Base-by-base conservation (phyloP, 2,888 invertebrate genomes). In the Polydrusus cervinus region DNA sequence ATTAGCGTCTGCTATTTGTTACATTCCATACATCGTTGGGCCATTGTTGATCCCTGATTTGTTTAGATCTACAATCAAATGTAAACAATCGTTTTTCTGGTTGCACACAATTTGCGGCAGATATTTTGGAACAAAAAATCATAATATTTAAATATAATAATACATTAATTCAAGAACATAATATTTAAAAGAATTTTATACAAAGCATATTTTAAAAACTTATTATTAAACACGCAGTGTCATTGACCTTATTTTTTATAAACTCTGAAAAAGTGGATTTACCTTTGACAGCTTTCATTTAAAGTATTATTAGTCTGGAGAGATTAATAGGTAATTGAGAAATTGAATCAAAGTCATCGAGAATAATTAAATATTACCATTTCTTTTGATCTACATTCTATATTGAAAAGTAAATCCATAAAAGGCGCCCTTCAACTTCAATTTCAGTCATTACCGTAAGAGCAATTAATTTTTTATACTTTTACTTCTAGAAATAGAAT, bases 11-110 rank as follows among this genome's bases (percentile, higher is more conserved):
- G 45, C 62, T 62, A 25, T 47, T 62, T 47, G 45, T 62, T 62
- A 43, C 62, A 45, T 62, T 55, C 25, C 47, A 47, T 11, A n/a
- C 45, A 18, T 45, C 18, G n/a, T 62, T 43, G 10, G n/a, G n/a
- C n/a, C n/a, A n/a, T n/a, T n/a, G 25, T 34, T 34, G 8, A 20
- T 20, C 8, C n/a, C 14, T 18, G 45, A 62, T 62, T 20, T 62
- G 45, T 62, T 62, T 62, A 43, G 18, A 61, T 61, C 47, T 47
- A 47, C 8, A 61, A 61, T 38, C 38, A 3, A 60, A 60, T 30
- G 18, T 1, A n/a, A 34, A 55, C 55, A 55, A 55, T 55, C n/a
- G 55, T n/a, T 13, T n/a, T 30, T 25, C 25, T 10, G 25, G 25
- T 55, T 25, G 10, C 11, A n/a, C 34, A 55, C 14, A 55, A 34